phyloP scores from a whole-genome alignment of 2,888 invertebrate genomes.

The Colostygia pectinataria region DNA sequence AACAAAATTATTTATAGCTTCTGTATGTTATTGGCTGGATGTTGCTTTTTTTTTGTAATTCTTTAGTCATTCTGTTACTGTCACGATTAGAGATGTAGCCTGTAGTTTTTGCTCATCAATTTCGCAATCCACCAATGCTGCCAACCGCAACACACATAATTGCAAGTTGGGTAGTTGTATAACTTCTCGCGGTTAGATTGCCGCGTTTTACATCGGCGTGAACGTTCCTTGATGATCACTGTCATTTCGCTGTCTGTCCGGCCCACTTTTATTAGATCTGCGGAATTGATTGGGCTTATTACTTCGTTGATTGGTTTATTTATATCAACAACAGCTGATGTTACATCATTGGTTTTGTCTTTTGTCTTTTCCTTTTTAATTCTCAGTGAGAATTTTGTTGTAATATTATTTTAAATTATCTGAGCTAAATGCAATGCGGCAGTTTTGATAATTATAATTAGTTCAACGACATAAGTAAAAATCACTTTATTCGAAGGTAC shows the following conservation, averaged over 20 bases:
- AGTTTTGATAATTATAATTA: no score
- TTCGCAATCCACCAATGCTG: constrained; percentile 51
- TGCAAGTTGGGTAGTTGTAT: constrained; percentile 63
- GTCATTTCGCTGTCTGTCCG: constrained; percentile 47
- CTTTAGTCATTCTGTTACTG: not conserved
- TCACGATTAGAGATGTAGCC: not conserved
- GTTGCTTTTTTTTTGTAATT: constrained; percentile 35
- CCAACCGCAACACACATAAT: constrained; percentile 57
- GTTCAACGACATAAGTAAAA: no score
- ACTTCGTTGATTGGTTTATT: constrained; percentile 52
- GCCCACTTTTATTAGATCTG: constrained; percentile 48
- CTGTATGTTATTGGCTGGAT: not conserved
- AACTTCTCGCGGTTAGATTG: constrained; percentile 53
- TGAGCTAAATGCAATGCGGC: no score
- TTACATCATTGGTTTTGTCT: constrained; percentile 25
- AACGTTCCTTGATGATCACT: constrained; percentile 52
- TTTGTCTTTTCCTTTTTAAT: not conserved
- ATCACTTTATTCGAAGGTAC: no score
- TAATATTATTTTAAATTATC: no score
- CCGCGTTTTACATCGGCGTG: constrained; percentile 52
- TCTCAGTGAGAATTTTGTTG: no score
- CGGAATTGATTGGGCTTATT: constrained; percentile 55
- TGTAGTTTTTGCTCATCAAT: constrained; percentile 42
- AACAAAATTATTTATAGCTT: constrained; percentile 14
- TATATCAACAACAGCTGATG: constrained; percentile 22